A percentile compares a stretch with the other conserved stretches of the same genome.
phyloP scores from a whole-genome alignment of 1,140 invertebrate species.

The Calosoma granatense region DNA sequence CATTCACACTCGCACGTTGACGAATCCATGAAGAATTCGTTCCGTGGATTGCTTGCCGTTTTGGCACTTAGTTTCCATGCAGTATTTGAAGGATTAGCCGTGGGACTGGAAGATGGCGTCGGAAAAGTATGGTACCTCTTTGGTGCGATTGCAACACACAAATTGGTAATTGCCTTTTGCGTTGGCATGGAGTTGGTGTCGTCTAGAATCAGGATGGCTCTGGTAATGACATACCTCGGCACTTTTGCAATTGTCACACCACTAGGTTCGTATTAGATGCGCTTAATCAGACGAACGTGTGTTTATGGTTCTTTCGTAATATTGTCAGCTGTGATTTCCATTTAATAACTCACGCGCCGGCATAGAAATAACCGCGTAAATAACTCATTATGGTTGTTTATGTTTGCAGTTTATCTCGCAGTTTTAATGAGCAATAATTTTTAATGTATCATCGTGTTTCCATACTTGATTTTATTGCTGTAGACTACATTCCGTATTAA shows the following conservation, averaged over 20 bases:
- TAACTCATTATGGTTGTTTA: no score
- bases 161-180: slow-evolving; percentile 81
- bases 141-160: slow-evolving; percentile 76
- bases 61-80: slow-evolving; percentile 71
- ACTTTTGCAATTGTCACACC: slow-evolving; percentile 73
- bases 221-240: slow-evolving; percentile 58
- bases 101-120: slow-evolving; percentile 58
- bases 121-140: slow-evolving; percentile 58
- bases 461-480: no score
- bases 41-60: slow-evolving; percentile 55
- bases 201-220: slow-evolving; percentile 47
- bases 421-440: no score
- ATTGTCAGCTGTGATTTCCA: no score
- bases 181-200: slow-evolving; percentile 70
- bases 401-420: no score
- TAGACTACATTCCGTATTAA: no score
- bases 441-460: no score
- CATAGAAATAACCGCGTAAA: no score
- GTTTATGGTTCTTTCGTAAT: not conserved
- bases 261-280: slow-evolving; percentile 38
- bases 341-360: no score
- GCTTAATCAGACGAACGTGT: not conserved
- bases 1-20: slow-evolving; percentile 23
- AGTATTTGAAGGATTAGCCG: slow-evolving; percentile 71
- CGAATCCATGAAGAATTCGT: slow-evolving; percentile 30